phyloP scores from a whole-genome alignment of 2,888 invertebrate species.

The Drosophila kokeensis region DNA sequence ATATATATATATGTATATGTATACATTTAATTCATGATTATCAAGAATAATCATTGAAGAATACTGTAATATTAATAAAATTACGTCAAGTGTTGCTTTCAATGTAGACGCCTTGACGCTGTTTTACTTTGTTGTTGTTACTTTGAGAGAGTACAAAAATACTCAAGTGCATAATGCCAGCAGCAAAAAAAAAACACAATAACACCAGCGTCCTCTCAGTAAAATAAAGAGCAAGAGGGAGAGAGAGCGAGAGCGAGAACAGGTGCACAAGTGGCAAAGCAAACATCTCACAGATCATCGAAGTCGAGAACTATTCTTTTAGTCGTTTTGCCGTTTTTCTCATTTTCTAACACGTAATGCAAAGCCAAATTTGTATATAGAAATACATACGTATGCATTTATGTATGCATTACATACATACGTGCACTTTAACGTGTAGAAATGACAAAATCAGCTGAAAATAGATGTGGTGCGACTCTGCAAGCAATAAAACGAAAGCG shows the following conservation, averaged over 20 bases:
- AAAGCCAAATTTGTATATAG: slow-evolving; percentile 26
- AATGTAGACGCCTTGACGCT: slow-evolving; percentile 50
- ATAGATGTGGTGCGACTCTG: slow-evolving; percentile 55
- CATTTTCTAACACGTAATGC: slow-evolving; percentile 29
- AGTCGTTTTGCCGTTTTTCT: not conserved
- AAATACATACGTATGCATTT: slow-evolving; percentile 6
- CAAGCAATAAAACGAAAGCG: slow-evolving; percentile 30
- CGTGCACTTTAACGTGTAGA: slow-evolving; percentile 11
- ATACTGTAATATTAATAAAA: slow-evolving; percentile 14
- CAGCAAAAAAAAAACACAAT: slow-evolving; percentile 9
- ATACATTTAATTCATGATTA: slow-evolving; percentile 1
- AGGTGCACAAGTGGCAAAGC: slow-evolving; percentile 8
- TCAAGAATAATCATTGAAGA: slow-evolving; percentile 14
- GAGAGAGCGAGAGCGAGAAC: slow-evolving; percentile 2
- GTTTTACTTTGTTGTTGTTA: slow-evolving; percentile 23
- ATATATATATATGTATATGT: not conserved
- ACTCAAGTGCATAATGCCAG: slow-evolving; percentile 28
- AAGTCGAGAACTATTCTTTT: slow-evolving; percentile 23
- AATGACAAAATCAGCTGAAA: slow-evolving; percentile 75
- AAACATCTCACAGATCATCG: slow-evolving; percentile 33
- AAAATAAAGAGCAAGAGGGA: not conserved
- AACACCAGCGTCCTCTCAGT: slow-evolving; percentile 12
- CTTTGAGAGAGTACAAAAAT: slow-evolving; percentile 15
- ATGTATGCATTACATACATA: slow-evolving; percentile 3
- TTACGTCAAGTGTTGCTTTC: slow-evolving; percentile 52